phyloP scores from a whole-genome alignment of 2,888 invertebrate genomes.

The Tuberolachnus salignus region DNA sequence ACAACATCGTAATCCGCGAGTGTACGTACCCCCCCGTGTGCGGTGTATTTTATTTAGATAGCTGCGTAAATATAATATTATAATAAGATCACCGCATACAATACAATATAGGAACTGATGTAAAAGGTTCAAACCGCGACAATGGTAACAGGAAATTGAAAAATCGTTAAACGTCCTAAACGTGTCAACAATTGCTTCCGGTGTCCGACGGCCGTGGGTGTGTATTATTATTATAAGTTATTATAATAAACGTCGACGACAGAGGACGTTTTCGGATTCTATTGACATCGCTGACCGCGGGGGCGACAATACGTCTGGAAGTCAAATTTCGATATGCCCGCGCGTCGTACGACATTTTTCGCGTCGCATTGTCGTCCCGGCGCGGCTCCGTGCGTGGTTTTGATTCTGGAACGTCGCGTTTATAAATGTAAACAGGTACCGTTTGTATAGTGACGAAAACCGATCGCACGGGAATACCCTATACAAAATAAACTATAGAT shows the following conservation, averaged over 20 bases:
- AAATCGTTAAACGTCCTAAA: constrained; percentile 6
- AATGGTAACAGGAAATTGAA: constrained; percentile 37
- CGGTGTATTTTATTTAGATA: background rate
- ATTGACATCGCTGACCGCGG: background rate
- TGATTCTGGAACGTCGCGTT: background rate
- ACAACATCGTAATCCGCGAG: constrained; percentile 3
- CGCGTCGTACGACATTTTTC: background rate
- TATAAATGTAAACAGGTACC: background rate
- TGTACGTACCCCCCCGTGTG: too few species aligned
- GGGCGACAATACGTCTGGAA: constrained; percentile 20
- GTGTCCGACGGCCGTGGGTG: too few species aligned
- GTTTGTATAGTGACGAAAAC: background rate
- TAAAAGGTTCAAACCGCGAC: background rate
- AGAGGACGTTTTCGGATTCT: background rate
- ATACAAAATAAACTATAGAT: too few species aligned
- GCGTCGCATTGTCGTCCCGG: background rate
- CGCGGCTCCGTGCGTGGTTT: too few species aligned
- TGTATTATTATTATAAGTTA: background rate
- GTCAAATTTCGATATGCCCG: background rate
- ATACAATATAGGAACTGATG: constrained; percentile 3
- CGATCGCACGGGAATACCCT: background rate
- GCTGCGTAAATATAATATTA: background rate
- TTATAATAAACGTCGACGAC: background rate
- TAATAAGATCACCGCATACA: background rate
- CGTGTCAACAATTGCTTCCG: constrained; percentile 39